Evolutionary conservation across 2,888 invertebrate genomes (phyloP), one percentile per base, ranked within the genome.

Genomic region (Scaptomyza caliginosa): DNA sequence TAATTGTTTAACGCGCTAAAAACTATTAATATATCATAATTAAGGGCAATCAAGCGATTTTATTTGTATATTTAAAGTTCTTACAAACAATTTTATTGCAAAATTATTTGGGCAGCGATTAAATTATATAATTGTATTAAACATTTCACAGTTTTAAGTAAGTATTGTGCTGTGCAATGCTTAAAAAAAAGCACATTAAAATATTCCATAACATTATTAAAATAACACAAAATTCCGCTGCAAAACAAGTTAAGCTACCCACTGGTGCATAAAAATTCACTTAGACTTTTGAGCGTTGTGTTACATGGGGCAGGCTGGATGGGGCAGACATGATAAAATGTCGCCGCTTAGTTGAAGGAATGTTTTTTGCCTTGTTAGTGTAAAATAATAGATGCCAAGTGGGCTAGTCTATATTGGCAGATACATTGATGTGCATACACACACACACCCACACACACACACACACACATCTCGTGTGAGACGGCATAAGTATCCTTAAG

Each of bases 341-440:
- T 68, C 71, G 51, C 64, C 60, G 77, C 68, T 68, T 65, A 60
- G 66, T 59, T 73, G 50, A 75, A 75, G 67, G 80, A 76, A 74
- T 86, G 69, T 58, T 66, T 60, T 42, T 49, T 51, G 58, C 57
- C 67, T 74, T 86, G 80, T 86, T 76, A 86, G 83, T 81, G 77
- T 83, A 83, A 81, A 83, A 86, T 79, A 86, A 71, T 83, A 72
- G 64, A 74, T 51, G 66, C 39, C 59, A 56, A 34, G 49, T 26
- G 16, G 13, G 39, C 36, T 24, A 56, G 48, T 48, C 2, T 21
- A 38, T 11, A 32, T 16, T 7, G 34, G 17, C 3, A 32, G 10
- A 16, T 16, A 17, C 8, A 17, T 16, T n/a, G n/a, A n/a, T n/a
- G n/a, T n/a, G n/a, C n/a, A n/a, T n/a, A n/a, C n/a, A n/a, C n/a